Base-by-base conservation (phyloP, 2,888 invertebrate species). In the Clivina fossor region DNA sequence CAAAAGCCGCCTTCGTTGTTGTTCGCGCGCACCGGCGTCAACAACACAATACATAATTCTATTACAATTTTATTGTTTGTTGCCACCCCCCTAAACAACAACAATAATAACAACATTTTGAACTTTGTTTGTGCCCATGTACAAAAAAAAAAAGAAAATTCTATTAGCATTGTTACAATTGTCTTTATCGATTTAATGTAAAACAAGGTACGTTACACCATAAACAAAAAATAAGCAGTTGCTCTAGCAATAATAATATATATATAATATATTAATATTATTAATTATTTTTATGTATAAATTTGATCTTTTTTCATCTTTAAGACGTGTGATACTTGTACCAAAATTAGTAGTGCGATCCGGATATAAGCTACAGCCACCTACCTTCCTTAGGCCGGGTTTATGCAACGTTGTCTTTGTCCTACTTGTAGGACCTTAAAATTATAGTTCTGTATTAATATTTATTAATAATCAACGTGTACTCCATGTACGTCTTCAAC, bases 211-310 rank as follows among this genome's bases (percentile, higher is more conserved):
- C 53, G 44, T 53, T 53, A 53, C 53, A 53, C 53, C 53, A 53
- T 37, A 61, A 61, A n/a, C n/a, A n/a, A n/a, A n/a, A n/a, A n/a
- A n/a, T n/a, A n/a, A 68, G 65, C 65, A 66, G 69, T 74, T 76
- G 75, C 74, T 74, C 74, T 76, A 78, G 78, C 77, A 78, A 78
- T 78, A 78, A 76, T 69, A 71, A 33, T 33, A 24, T 43, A 40
- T 22, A 43, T 41, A 50, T 44, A 44, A 53, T 53, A n/a, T n/a
- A n/a, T n/a, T n/a, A n/a, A n/a, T n/a, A n/a, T n/a, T n/a, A n/a
- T n/a, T n/a, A n/a, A n/a, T n/a, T n/a, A n/a, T n/a, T n/a, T n/a
- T n/a, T 53, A 53, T 53, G 53, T 53, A n/a, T n/a, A 44, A 53
- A 53, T 53, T 53, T 53, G 53, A 53, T 53, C 53, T 53, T 70